phyloP scores from a whole-genome alignment of 1,140 invertebrate genomes.

The Coptotermes formosanus region DNA sequence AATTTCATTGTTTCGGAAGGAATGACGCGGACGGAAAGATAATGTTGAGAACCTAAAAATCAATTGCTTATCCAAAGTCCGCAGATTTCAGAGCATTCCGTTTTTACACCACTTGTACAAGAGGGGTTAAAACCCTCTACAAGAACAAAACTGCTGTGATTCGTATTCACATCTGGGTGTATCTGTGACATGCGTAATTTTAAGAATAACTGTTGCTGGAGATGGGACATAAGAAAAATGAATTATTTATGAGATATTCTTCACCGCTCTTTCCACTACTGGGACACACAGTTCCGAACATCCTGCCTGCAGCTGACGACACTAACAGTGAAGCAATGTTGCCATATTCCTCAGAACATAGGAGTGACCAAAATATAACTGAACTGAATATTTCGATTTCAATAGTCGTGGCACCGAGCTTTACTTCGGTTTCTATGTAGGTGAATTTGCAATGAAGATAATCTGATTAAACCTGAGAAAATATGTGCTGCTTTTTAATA shows the following conservation, averaged over 20 bases:
- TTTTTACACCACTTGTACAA: neutral
- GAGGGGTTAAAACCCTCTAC: neutral
- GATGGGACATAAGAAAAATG: neutral
- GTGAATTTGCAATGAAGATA: no score
- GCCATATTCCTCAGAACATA: neutral
- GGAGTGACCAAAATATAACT: neutral
- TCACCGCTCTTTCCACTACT: slow-evolving; percentile 10
- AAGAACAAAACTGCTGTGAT: neutral
- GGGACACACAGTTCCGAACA: neutral
- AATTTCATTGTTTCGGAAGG: no score
- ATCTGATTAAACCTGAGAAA: no score
- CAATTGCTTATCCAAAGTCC: neutral
- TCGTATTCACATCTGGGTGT: neutral
- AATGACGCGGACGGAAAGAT: no score
- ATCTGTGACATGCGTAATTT: neutral
- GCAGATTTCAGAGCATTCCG: neutral
- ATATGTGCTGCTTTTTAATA: no score
- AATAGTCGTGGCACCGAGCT: no score
- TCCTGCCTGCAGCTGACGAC: slow-evolving; percentile 5
- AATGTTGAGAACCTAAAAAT: no score
- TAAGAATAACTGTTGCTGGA: neutral
- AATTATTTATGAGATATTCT: slow-evolving; percentile 5
- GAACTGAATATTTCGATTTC: no score
- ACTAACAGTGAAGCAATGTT: neutral
- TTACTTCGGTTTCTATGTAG: no score